A percentile compares a stretch with the other conserved stretches of the same genome.
These are phyloP conservation scores for Calephelis perditalis DNA, from an alignment of 2,888 invertebrate species.

Conservation along the genomic window DNA sequence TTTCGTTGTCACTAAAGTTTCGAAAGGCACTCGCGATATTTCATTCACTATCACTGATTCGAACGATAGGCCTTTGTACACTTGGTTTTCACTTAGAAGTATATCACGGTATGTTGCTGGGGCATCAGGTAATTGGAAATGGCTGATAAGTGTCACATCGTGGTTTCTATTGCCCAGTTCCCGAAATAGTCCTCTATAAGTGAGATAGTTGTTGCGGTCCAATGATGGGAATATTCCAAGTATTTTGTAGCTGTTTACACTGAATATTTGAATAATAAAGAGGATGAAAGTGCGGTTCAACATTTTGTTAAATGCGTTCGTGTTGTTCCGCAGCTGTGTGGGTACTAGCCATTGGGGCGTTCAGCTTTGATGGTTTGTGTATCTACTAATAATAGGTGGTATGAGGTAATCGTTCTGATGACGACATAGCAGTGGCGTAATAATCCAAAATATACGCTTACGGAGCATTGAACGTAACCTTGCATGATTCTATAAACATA, in stretches of 20 bases:
- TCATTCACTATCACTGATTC: conserved; percentile 70
- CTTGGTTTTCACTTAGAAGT: conserved; percentile 58
- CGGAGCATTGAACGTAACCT: conserved; percentile 62
- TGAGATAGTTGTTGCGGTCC: conserved; percentile 70
- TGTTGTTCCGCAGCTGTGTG: conserved; percentile 49
- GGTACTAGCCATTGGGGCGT: conserved; percentile 63
- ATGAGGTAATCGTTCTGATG: conserved; percentile 69
- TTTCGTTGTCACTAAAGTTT: conserved; percentile 67
- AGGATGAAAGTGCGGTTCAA: conserved; percentile 46
- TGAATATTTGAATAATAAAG: conserved; percentile 47
- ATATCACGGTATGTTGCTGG: conserved; percentile 76
- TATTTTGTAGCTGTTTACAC: conserved; percentile 61
- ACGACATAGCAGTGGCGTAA: conserved; percentile 62
- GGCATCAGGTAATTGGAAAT: conserved; percentile 64
- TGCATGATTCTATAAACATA: conserved; percentile 26
- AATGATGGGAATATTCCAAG: conserved; percentile 74
- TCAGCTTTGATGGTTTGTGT: conserved; percentile 56
- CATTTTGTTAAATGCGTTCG: conserved; percentile 56
- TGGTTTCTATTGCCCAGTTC: conserved; percentile 72
- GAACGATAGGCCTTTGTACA: conserved; percentile 62
- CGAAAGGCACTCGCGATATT: conserved; percentile 67
- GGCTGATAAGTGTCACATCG: conserved; percentile 73
- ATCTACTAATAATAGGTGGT: conserved; percentile 70
- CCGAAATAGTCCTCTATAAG: conserved; percentile 68
- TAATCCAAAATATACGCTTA: conserved; percentile 63